Evolutionary conservation across 2,888 invertebrate genomes (phyloP).

Genomic region (Pseudeuparius sepicola): DNA sequence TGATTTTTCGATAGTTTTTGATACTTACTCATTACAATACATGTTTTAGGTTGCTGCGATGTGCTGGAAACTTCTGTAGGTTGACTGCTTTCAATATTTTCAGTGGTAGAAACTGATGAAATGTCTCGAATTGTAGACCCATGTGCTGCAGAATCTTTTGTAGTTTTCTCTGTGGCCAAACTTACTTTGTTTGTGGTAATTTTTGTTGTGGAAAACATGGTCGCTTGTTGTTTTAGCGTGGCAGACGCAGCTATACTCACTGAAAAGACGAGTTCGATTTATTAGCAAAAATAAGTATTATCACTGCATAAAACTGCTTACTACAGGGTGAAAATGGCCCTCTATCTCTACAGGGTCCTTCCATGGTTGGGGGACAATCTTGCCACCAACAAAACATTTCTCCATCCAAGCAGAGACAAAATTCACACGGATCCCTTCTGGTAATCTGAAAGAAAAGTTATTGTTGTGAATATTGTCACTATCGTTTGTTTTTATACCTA

Average conservation of each 20-base stretch:
- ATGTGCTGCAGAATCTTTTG: too few species aligned
- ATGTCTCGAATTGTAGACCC: too few species aligned
- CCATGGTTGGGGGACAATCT: conserved; percentile 44
- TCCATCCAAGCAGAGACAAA: conserved; percentile 53
- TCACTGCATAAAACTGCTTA: too few species aligned
- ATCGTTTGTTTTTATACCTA: too few species aligned
- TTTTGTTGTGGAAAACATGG: conserved; percentile 17
- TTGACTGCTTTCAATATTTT: too few species aligned
- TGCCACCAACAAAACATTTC: conserved; percentile 61
- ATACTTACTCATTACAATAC: conserved; percentile 42
- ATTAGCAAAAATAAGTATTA: too few species aligned
- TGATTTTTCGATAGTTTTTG: too few species aligned
- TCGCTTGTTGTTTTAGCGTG: conserved; percentile 10
- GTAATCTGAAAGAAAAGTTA: conserved; percentile 45
- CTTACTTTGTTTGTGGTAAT: conserved; percentile 15
- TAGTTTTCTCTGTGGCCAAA: too few species aligned
- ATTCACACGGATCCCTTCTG: conserved; percentile 50
- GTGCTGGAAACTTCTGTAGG: too few species aligned
- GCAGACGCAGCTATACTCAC: conserved; percentile 23
- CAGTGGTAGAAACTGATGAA: too few species aligned
- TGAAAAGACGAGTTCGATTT: conserved; percentile 17
- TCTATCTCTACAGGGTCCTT: conserved; percentile 38
- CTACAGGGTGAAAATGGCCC: conserved; percentile 40
- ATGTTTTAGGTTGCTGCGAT: conserved; percentile 32
- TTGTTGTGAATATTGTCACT: too few species aligned